Conservation (phyloP, 2,888 invertebrate species). For the Homarus gammarus region DNA sequence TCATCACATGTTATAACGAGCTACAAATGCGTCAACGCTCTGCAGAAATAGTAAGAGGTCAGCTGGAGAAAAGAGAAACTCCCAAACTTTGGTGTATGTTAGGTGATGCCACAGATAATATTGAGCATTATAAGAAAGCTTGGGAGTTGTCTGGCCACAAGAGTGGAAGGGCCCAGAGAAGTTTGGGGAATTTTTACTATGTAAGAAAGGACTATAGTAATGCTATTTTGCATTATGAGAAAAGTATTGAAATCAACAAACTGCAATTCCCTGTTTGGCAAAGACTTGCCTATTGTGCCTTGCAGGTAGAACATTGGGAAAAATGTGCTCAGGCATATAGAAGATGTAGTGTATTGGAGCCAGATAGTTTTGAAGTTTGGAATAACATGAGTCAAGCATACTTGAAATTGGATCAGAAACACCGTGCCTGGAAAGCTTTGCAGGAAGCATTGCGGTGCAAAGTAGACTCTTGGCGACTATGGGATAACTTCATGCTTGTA, state of each 20-base stretch:
- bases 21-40: slow-evolving; percentile 89
- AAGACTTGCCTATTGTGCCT: slow-evolving; percentile 90
- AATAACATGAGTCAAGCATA: slow-evolving; percentile 97
- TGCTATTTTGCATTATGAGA: slow-evolving; percentile 67
- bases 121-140: slow-evolving; percentile 90
- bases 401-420: slow-evolving; percentile 91
- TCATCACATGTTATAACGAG: slow-evolving; percentile 92
- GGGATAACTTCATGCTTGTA: slow-evolving; percentile 96
- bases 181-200: slow-evolving; percentile 90
- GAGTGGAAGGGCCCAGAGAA: slow-evolving; percentile 91
- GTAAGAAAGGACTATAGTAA: slow-evolving; percentile 68
- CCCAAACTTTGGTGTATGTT: slow-evolving; percentile 93
- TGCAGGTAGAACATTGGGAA: slow-evolving; percentile 89
- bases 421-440: slow-evolving; percentile 89
- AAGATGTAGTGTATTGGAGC: slow-evolving; percentile 91
- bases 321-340: slow-evolving; percentile 91
- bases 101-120: slow-evolving; percentile 92
- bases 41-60: slow-evolving; percentile 70
- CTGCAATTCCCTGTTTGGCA: slow-evolving; percentile 93
- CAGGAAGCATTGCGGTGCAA: slow-evolving; percentile 94
- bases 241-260: slow-evolving; percentile 90
- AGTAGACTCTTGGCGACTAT: slow-evolving; percentile 95
- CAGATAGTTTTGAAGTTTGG: slow-evolving; percentile 95
- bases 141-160: slow-evolving; percentile 91
- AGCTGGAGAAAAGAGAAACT: slow-evolving; percentile 84